These are phyloP conservation scores for Chiloscyllium punctatum DNA, from an alignment of 2,797 vertebrate genomes.

Conservation along the genomic window DNA sequence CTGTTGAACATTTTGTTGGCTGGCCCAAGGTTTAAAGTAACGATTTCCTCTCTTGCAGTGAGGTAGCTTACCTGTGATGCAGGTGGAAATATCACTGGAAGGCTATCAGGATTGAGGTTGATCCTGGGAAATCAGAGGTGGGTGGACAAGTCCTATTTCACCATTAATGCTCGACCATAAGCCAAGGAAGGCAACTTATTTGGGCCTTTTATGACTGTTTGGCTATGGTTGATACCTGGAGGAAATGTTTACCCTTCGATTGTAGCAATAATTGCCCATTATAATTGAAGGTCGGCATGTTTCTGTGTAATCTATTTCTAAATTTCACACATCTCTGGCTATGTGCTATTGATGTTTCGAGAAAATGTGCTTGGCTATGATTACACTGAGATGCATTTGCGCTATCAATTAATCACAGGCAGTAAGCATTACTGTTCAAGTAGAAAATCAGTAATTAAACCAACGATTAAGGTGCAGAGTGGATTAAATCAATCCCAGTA, in stretches of 20 bases:
- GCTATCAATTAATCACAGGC: slow-evolving; percentile 16
- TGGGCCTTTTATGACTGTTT: background rate
- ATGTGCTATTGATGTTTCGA: background rate
- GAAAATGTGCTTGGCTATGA: slow-evolving; percentile 22
- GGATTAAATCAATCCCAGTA: slow-evolving; percentile 29
- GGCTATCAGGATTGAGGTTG: background rate
- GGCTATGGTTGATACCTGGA: background rate
- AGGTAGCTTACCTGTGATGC: background rate
- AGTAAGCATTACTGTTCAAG: slow-evolving; percentile 29
- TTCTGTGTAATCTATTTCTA: background rate
- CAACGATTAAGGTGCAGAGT: slow-evolving; percentile 19
- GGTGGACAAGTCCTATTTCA: no score
- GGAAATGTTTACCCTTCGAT: background rate
- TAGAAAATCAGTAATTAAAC: slow-evolving; percentile 34
- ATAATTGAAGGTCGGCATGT: background rate
- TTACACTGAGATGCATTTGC: slow-evolving; percentile 4
- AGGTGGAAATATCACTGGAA: background rate
- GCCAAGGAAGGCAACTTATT: background rate
- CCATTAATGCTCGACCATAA: background rate
- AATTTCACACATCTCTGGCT: slow-evolving; percentile 6
- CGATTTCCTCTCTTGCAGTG: background rate
- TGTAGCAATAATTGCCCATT: background rate
- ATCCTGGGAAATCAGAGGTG: background rate
- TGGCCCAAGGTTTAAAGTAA: background rate
- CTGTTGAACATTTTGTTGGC: background rate